Evolutionary conservation across 2,113 vertebrate species (phyloP), one percentile per base, ranked within the genome.

Genomic region (Melierax canorus): DNA sequence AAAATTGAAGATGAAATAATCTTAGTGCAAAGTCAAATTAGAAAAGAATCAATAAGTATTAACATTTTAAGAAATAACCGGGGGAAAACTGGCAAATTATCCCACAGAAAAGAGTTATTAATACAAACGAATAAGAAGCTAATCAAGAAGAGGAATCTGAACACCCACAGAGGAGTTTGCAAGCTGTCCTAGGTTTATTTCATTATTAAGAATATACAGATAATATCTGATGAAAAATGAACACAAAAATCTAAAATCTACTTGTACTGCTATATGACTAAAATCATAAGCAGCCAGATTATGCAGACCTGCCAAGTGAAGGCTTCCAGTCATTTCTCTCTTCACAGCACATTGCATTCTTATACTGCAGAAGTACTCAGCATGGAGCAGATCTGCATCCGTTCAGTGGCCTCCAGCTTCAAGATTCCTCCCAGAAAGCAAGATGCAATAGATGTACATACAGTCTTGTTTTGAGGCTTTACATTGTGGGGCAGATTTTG

Each of bases 91-190:
- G 78, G 15, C 15, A 89, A 91, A 91, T 94, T 94, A 91, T 84
- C 23, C 16, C 22, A 48, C 7, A 53, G 56, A 76, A 91, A 79
- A 79, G 43, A 51, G 11, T 73, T 80, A 66, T 41, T 74, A 86
- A 93, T 60, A 78, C 12, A 91, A 87, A 45, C 32, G 15, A 93
- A 86, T 88, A 89, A 72, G 30, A 78, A 90, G 50, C 32, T 72
- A 85, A 94, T 78, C 58, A 92, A 79, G 74, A 87, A 62, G 53
- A 89, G 53, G 51, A 94, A 64, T 73, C 26, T 58, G 77, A 94
- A 94, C 56, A 91, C 56, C 73, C 87, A 87, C 89, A 91, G 76
- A 95, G 19, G 79, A 94, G 36, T 68, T 94, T 72, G 51, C 60
- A 78, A 94, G 64, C 86, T 79, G 58, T 89, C 66, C 12, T 79